Evolutionary conservation across 2,113 vertebrate genomes (phyloP).

Genomic region (Marcusenius ussheri): DNA sequence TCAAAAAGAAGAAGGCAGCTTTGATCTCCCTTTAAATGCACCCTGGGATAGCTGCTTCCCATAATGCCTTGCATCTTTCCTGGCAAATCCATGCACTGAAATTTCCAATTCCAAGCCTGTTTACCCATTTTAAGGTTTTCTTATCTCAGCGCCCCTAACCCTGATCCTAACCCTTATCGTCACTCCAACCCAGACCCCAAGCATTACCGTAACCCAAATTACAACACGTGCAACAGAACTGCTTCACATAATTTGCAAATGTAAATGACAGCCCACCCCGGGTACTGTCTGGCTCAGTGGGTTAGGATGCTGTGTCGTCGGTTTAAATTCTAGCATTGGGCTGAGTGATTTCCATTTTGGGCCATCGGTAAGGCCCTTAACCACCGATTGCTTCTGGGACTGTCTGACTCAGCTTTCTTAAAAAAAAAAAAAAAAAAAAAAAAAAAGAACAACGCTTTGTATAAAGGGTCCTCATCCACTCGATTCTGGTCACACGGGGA

Average conservation of each 20-base stretch:
- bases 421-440: neutral
- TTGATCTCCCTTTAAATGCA: neutral
- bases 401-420: neutral
- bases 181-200: neutral
- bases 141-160: neutral
- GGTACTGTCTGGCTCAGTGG: neutral
- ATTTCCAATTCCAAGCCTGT: slow-evolving; percentile 17
- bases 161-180: neutral
- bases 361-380: neutral
- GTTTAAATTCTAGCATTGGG: neutral
- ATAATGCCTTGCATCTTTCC: neutral
- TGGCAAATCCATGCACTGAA: neutral
- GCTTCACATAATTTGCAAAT: neutral
- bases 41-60: neutral
- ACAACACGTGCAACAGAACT: neutral
- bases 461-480: neutral
- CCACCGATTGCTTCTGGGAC: neutral
- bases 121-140: neutral
- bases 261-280: neutral
- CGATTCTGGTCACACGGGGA: neutral
- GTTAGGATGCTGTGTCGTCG: neutral
- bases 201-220: neutral
- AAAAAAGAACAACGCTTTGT: neutral
- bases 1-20: neutral
- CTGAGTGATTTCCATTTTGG: neutral